Base-by-base conservation (phyloP, 2,797 vertebrate genomes). In the Lacerta agilis region DNA sequence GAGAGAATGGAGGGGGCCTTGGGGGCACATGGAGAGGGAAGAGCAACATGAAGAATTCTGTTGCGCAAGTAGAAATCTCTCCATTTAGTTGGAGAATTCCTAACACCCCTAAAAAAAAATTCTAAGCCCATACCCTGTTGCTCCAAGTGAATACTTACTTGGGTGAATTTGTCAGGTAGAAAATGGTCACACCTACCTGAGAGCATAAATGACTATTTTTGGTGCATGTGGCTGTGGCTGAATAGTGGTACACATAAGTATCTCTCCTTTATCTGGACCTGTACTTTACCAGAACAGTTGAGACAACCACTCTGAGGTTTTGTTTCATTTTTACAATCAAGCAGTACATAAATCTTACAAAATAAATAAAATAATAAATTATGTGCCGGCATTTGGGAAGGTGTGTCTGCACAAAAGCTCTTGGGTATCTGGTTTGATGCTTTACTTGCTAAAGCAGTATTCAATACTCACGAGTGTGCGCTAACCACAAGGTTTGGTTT, bases 181-280 rank as follows among this genome's bases (percentile, higher is more conserved):
- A 33, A 41, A 79, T 81, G 69, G 36, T 61, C n/a, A 36, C 49
- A 36, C 66, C n/a, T 55, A 23, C 13, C 20, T 41, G 23, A 43
- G n/a, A 85, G 64, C 18, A 76, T n/a, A 80, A 81, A 76, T 75
- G 55, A 41, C 58, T 43, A 36, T 76, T n/a, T 81, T 81, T 55
- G 41, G 10, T 55, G 15, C 41, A 33, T 8, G 4, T 43, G 17
- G 36, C 38, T 75, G 38, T 61, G 55, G 15, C 29, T 15, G 18
- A 87, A 8, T 17, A 33, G 45, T 5, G 27, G 15, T 18, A 64
- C 71, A 33, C 33, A 4, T 11, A 27, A 55, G 13, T 71, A 80
- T 27, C 29, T 41, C 17, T 27, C 69, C 8, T 81, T 8, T 18
- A 76, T 41, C 20, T 33, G 18, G 41, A 55, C 25, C 27, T 75